A percentile compares a stretch with the other conserved stretches of the same genome.
Conservation (phyloP, 2,797 vertebrate species). For the Tiaroga cobitis region DNA sequence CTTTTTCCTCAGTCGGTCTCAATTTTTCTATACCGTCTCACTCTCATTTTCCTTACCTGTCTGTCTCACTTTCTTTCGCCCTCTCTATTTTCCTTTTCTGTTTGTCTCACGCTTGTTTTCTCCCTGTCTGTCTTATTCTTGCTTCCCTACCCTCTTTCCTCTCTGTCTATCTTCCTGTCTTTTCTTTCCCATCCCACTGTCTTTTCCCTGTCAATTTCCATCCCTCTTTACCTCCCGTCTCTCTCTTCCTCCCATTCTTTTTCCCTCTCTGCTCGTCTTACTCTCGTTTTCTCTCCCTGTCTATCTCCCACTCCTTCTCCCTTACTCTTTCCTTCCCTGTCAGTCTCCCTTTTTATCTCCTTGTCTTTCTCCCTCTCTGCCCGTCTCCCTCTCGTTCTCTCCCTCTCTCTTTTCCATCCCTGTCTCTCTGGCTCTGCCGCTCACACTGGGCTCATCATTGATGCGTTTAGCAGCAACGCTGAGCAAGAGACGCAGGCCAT, state of each 20-base stretch:
- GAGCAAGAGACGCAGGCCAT: constrained; percentile 59
- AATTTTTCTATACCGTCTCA: background rate
- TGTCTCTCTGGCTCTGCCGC: constrained; percentile 45
- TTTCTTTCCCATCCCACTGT: constrained; percentile 15
- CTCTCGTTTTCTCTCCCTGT: constrained; percentile 22
- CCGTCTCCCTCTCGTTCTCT: background rate
- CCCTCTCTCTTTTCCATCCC: constrained; percentile 31
- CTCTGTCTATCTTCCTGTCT: constrained; percentile 22
- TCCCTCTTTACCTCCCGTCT: constrained; percentile 22
- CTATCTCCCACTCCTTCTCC: constrained; percentile 9
- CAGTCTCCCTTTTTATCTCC: constrained; percentile 20
- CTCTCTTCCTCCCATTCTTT: constrained; percentile 23
- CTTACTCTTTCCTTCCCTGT: constrained; percentile 26
- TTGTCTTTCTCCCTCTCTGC: constrained; percentile 29
- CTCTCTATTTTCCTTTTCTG: background rate
- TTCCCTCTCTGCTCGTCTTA: background rate
- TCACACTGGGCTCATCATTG: constrained; percentile 58
- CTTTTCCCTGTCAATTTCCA: constrained; percentile 19
- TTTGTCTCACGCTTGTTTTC: constrained; percentile 1
- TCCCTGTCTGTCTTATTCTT: constrained; percentile 1
- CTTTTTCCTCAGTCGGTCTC: background rate
- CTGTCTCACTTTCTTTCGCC: background rate
- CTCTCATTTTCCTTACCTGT: background rate
- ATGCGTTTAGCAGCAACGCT: constrained; percentile 59
- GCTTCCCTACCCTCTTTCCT: background rate